These are phyloP conservation scores for Daphoenositta chrysoptera DNA, from an alignment of 2,113 vertebrate species.

Conservation along the genomic window DNA sequence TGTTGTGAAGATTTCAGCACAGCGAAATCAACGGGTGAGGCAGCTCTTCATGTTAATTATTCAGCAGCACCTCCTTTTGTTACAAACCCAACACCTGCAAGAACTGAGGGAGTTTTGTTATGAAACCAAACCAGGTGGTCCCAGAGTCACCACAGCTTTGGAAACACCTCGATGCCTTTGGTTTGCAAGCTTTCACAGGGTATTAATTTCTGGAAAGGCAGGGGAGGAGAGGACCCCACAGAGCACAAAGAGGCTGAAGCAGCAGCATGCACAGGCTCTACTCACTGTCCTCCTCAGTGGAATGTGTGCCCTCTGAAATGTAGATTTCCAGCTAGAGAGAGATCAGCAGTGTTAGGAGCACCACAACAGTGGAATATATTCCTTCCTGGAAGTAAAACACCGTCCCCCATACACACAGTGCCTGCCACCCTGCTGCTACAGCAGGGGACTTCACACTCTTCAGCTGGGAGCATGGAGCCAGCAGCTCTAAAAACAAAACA, in stretches of 20 bases:
- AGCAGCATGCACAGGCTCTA: conserved; percentile 11
- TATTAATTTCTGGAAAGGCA: not conserved
- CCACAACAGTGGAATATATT: not conserved
- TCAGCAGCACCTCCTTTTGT: not conserved
- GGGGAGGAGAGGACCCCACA: not conserved
- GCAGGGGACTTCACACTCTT: not conserved
- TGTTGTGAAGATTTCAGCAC: not conserved
- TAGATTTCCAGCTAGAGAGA: conserved; percentile 91
- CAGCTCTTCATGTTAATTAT: not conserved
- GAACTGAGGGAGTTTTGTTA: not conserved
- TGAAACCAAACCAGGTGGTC: fast-evolving
- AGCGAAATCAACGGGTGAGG: not conserved
- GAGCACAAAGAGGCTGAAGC: not conserved
- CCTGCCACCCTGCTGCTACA: not conserved
- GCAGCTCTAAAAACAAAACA: not conserved
- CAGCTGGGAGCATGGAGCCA: not conserved
- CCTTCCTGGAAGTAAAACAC: not conserved
- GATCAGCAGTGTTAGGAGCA: not conserved
- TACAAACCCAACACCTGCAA: not conserved
- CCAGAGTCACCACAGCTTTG: not conserved
- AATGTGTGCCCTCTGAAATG: conserved; percentile 94
- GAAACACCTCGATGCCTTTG: not conserved
- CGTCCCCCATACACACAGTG: fast-evolving
- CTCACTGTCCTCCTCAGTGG: conserved; percentile 97
- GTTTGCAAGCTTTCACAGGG: not conserved